Evolutionary conservation across 2,888 invertebrate species (phyloP).

Genomic region (Strigamia crassipes): DNA sequence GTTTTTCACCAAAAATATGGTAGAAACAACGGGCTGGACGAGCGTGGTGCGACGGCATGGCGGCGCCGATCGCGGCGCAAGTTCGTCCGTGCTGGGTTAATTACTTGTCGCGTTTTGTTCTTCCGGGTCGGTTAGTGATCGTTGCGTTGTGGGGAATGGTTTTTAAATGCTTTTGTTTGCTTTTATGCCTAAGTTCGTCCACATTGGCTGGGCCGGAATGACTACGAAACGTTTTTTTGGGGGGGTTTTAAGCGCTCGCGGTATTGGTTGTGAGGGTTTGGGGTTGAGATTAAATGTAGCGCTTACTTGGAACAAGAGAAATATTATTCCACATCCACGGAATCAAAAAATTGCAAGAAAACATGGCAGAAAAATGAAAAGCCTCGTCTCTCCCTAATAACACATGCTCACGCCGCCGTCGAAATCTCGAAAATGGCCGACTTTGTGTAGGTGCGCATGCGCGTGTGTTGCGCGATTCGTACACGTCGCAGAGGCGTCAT

Average conservation of each 20-base stretch:
- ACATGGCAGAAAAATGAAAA: conserved; percentile 14
- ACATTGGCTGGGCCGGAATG: no score
- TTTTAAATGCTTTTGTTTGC: background rate
- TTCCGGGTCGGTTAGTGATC: background rate
- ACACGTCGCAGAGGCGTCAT: background rate
- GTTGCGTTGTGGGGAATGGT: background rate
- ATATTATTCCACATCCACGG: background rate
- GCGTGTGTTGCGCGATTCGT: background rate
- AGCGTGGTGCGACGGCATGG: conserved; percentile 47
- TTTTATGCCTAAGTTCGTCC: no score
- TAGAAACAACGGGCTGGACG: background rate
- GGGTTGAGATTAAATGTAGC: background rate
- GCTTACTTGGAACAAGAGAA: background rate
- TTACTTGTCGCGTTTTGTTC: background rate
- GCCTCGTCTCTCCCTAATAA: background rate
- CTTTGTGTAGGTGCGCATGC: background rate
- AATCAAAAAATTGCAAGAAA: conserved; percentile 15
- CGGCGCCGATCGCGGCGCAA: background rate
- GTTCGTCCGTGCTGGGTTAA: background rate
- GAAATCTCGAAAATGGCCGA: conserved; percentile 1
- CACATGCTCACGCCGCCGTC: conserved; percentile 29
- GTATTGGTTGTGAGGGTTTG: background rate
- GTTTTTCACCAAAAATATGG: conserved; percentile 21
- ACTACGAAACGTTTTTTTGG: background rate
- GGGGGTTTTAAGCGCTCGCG: no score